Base-by-base conservation (phyloP, 2,797 vertebrate species). In the Neostethus bicornis region DNA sequence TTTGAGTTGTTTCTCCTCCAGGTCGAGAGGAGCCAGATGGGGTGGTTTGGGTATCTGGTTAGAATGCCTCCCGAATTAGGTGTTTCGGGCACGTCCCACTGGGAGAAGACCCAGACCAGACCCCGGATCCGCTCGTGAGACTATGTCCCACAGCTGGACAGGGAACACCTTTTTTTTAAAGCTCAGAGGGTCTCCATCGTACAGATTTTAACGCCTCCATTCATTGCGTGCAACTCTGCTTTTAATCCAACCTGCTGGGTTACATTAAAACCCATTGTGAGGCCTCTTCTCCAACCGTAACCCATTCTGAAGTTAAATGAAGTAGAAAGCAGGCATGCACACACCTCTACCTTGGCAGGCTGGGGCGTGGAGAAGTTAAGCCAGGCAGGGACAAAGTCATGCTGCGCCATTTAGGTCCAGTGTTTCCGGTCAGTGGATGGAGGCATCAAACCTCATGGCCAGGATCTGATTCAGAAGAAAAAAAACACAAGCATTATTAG, bases 341-440 rank as follows among this genome's bases (percentile, higher is more conserved):
- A 41, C 38, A 41, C 38, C 32, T 3, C 47, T 63, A 99, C 97
- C 97, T 99, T 99, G 91, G 94, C 93, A 91, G 97, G 95, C 91
- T 98, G 97, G 83, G 97, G 96, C 56, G 96, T 98, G 90, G 97
- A 96, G 94, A 99, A 99, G 94, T 96, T 99, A 97, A 99, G 97
- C 96, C 97, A 99, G 95, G 97, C 96, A 97, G 97, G 97, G 95
- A 98, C 97, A 98, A 99, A 99, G 95, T 99, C 97, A 99, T 99
- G 96, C 94, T 99, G 97, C 97, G 96, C 97, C 97, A 99, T 99
- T 99, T 98, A 99, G 96, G 96, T 99, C 96, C 96, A 97, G 95
- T 97, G 95, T 98, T 94, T 97, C 93, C 94, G 93, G 95, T 96
- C 94, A 99, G 92, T 93, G 95, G 95, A 95, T 93, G 83, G 96